phyloP scores from a whole-genome alignment of 2,113 vertebrate genomes.

The Carettochelys insculpta region DNA sequence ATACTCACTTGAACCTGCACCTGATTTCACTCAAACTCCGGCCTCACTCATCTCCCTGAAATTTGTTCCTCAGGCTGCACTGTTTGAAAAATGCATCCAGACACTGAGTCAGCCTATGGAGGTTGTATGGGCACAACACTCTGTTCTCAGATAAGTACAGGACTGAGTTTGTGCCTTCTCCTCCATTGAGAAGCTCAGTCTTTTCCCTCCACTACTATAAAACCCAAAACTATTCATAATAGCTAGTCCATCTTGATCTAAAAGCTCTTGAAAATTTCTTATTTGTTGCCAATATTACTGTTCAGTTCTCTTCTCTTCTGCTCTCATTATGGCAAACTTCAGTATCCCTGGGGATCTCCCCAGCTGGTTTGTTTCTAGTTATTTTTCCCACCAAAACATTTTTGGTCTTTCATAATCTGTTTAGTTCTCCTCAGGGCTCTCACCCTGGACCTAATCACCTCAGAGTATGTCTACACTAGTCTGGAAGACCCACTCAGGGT shows the following conservation, averaged over 20 bases:
- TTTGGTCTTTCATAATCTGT: not conserved
- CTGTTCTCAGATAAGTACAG: not conserved
- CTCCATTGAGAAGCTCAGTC: accelerated
- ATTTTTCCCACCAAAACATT: conserved; percentile 7
- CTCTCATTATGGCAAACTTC: not conserved
- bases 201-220: not conserved
- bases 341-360: not conserved
- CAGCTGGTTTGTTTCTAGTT: not conserved
- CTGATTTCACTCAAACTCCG: not conserved
- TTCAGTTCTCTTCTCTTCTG: not conserved
- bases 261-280: not conserved
- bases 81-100: not conserved
- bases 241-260: not conserved
- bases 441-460: not conserved
- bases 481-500: too few species aligned
- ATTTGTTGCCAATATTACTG: not conserved
- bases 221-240: not conserved
- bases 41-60: not conserved
- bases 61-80: not conserved
- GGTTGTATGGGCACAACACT: not conserved
- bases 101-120: not conserved
- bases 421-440: not conserved
- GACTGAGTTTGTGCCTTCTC: not conserved
- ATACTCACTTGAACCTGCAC: not conserved
- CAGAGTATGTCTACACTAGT: too few species aligned